A percentile compares a stretch with the other conserved stretches of the same genome.
Evolutionary conservation across 2,797 vertebrate genomes (phyloP).

Genomic region (Catostomus latipinnis): DNA sequence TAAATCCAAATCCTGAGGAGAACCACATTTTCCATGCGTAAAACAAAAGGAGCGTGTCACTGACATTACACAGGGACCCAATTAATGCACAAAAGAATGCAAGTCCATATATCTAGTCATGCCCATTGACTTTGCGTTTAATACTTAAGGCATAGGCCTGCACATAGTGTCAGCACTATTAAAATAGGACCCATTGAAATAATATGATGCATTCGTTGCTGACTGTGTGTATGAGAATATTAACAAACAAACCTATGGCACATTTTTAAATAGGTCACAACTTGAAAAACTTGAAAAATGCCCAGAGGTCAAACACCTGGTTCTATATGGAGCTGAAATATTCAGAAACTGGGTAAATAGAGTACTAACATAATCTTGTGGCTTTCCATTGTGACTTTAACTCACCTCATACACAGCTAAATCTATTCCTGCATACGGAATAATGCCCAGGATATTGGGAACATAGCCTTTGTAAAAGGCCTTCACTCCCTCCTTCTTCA

Average conservation of each 20-base stretch:
- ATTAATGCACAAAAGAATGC: too few species aligned
- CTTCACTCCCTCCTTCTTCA: conserved; percentile 89
- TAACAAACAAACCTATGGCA: background rate
- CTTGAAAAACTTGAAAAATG: conserved; percentile 18
- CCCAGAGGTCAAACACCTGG: conserved; percentile 10
- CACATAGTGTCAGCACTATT: too few species aligned
- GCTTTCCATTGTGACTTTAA: background rate
- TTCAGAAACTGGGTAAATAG: background rate
- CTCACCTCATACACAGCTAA: conserved; percentile 95
- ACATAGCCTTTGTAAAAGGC: conserved; percentile 97
- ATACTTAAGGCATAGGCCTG: too few species aligned
- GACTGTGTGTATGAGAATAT: background rate
- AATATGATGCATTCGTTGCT: background rate
- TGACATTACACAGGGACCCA: too few species aligned
- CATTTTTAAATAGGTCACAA: conserved; percentile 12
- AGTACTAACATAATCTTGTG: background rate
- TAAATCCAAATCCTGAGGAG: too few species aligned
- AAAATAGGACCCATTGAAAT: too few species aligned
- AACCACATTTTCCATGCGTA: too few species aligned
- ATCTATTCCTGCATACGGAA: conserved; percentile 98
- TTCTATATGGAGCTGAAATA: conserved; percentile 15
- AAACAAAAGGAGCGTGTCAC: too few species aligned
- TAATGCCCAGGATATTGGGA: conserved; percentile 95
- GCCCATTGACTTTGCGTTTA: too few species aligned
- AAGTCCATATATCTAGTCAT: too few species aligned